Evolutionary conservation across 1,140 invertebrate genomes (phyloP).

Genomic region (Drosophila sulfurigaster): DNA sequence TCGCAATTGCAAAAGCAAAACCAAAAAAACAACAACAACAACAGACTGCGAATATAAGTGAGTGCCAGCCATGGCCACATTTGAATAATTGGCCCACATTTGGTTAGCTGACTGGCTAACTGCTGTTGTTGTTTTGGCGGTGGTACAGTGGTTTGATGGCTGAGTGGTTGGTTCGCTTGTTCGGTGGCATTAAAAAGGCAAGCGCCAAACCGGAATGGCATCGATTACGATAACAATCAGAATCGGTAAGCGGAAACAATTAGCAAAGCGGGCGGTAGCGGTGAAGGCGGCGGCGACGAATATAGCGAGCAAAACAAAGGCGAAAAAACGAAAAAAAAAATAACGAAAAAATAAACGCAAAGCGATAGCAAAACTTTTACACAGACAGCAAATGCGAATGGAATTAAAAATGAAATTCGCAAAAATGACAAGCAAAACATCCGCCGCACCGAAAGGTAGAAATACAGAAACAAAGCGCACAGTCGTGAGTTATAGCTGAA

Average conservation of each 20-base stretch:
- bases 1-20: slow-evolving; percentile 1
- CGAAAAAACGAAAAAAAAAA: slow-evolving; percentile 15
- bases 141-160: background rate
- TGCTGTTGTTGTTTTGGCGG: background rate
- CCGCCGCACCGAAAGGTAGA: slow-evolving; percentile 29
- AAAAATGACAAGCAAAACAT: slow-evolving; percentile 57
- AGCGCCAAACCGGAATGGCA: slow-evolving; percentile 58
- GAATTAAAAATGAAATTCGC: slow-evolving; percentile 36
- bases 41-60: background rate
- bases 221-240: slow-evolving; percentile 64
- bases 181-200: slow-evolving; percentile 63
- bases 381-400: slow-evolving; percentile 51
- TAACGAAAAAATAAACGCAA: background rate
- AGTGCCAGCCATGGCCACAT: slow-evolving; percentile 25
- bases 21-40: slow-evolving; percentile 3
- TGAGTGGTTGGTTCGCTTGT: slow-evolving; percentile 4
- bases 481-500: slow-evolving; percentile 7
- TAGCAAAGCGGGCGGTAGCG: slow-evolving; percentile 31
- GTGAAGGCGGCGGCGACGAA: slow-evolving; percentile 56
- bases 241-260: slow-evolving; percentile 48
- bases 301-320: slow-evolving; percentile 71
- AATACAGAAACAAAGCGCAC: slow-evolving; percentile 14
- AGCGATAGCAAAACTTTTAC: slow-evolving; percentile 6
- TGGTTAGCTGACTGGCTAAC: slow-evolving; percentile 14
- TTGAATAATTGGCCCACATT: slow-evolving; percentile 61